Base-by-base conservation (phyloP, 2,797 vertebrate species). In the Enteromius afrohamiltoni region DNA sequence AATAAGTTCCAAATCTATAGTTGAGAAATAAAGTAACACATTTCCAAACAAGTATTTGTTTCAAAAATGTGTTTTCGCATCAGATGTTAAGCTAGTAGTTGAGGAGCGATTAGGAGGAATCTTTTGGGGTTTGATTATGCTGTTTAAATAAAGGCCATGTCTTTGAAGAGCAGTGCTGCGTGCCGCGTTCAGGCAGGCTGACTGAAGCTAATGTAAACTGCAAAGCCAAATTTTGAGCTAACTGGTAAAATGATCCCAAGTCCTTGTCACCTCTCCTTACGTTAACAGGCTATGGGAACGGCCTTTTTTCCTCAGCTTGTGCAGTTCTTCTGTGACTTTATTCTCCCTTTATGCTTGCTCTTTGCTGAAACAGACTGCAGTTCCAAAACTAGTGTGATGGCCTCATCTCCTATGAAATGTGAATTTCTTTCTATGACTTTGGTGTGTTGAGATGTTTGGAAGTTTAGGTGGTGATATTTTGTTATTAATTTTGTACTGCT, bases 201-300 rank as follows among this genome's bases (percentile, higher is more conserved):
- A 90, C 85, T 86, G 87, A 92, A 87, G 87, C 88, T 89, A 91
- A 93, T 91, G 92, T 90, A 92, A 94, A 94, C 91, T 90, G 90
- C 85, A 78, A 91, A 90, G 91, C 91, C 89, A 91, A 91, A 91
- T 89, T 88, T 89, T 85, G 76, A 90, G 87, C 91, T 91, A 91
- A 93, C 91, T 82, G 91, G 93, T 94, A 94, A 94, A 94, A 92
- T 83, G 93, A 94, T 94, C 93, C 90, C 73, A 88, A 90, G 91
- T 89, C 89, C 91, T 87, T 93, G 93, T 95, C 94, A 92, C 92
- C 89, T 93, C 86, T 92, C 91, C 90, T 95, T 93, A 94, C 86
- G 91, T 93, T 93, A 94, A 45, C 74, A 91, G 85, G 88, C 83
- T 76, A 90, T 87, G 89, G 91, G 92, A 92, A 92, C 89, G 90